phyloP scores from a whole-genome alignment of 2,797 vertebrate genomes.

The Phalanger gymnotis region DNA sequence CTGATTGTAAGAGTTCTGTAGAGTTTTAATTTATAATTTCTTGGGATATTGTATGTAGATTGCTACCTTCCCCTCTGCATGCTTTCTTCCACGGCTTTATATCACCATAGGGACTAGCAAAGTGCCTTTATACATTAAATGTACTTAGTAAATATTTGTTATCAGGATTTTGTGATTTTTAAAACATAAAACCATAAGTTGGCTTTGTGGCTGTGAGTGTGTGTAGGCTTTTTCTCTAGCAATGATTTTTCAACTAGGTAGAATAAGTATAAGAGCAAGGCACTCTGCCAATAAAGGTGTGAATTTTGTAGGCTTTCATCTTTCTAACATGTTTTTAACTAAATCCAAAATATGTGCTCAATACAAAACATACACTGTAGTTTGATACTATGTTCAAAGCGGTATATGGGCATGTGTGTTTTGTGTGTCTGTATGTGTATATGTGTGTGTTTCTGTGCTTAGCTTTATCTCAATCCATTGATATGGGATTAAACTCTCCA shows the following conservation, averaged over 20 bases:
- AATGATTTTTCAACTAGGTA: background rate
- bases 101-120: background rate
- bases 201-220: background rate
- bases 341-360: background rate
- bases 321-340: background rate
- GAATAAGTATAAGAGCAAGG: background rate
- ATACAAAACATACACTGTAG: background rate
- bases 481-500: background rate
- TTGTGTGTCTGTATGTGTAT: background rate
- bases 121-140: background rate
- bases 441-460: background rate
- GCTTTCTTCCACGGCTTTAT: background rate
- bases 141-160: background rate
- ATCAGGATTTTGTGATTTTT: conserved; percentile 1
- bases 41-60: background rate
- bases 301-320: background rate
- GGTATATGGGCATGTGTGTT: background rate
- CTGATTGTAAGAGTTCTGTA: background rate
- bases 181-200: background rate
- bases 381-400: background rate
- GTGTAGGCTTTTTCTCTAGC: background rate
- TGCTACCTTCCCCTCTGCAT: background rate
- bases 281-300: background rate
- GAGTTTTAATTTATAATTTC: background rate
- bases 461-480: conserved; percentile 32